Conservation (phyloP, 1,140 invertebrate species). For the Hycleus phaleratus region DNA sequence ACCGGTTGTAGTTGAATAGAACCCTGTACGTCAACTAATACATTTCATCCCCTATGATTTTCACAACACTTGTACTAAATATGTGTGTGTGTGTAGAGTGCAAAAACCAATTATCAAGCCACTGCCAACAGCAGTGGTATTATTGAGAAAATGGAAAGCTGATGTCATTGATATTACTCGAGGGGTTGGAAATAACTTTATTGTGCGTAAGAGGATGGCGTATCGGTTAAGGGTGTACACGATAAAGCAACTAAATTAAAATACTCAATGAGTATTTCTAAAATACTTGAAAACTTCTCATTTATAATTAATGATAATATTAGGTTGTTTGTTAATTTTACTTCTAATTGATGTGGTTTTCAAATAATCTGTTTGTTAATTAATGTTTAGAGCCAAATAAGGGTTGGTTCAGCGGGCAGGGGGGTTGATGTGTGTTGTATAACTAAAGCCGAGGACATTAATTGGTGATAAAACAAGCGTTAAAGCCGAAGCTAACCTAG, state of each 20-base stretch:
- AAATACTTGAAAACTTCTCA: not conserved
- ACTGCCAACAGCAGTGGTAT: slow-evolving; percentile 7
- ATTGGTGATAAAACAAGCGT: slow-evolving; percentile 10
- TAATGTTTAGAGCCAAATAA: not conserved
- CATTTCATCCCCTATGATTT: too few relatives aligned
- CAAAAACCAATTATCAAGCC: slow-evolving; percentile 26
- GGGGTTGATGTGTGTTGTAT: not conserved
- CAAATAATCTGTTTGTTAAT: not conserved
- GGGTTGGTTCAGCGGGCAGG: not conserved
- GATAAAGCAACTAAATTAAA: slow-evolving; percentile 17
- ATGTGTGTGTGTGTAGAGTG: slow-evolving; percentile 9
- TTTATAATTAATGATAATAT: too few relatives aligned
- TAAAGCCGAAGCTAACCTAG: slow-evolving; percentile 5
- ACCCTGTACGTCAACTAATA: too few relatives aligned
- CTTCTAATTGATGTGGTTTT: not conserved
- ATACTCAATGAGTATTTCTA: slow-evolving; percentile 16
- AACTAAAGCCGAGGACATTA: slow-evolving; percentile 13
- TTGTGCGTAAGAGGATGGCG: slow-evolving; percentile 18
- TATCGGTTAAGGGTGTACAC: not conserved
- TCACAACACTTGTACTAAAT: too few relatives aligned
- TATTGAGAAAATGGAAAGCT: slow-evolving; percentile 25
- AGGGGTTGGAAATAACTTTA: slow-evolving; percentile 27
- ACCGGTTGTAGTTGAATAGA: too few relatives aligned
- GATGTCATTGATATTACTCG: slow-evolving; percentile 26
- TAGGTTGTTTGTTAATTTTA: too few relatives aligned